A percentile compares a stretch with the other conserved stretches of the same genome.
phyloP scores from a whole-genome alignment of 1,140 invertebrate species.

The Belonocnema kinseyi region DNA sequence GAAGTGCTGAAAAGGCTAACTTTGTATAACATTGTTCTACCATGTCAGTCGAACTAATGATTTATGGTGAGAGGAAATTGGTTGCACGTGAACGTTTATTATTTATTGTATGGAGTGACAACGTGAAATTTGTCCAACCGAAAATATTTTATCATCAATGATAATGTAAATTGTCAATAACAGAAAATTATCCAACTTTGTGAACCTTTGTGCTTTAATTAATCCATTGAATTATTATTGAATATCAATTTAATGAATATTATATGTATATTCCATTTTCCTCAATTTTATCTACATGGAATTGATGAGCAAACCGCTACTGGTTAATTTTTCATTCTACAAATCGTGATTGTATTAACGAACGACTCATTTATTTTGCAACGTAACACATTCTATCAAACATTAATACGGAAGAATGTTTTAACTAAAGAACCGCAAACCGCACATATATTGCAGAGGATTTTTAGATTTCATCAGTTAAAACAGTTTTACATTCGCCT shows the following conservation, averaged over 20 bases:
- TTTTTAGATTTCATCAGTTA: constrained; percentile 4
- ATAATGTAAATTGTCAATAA: background rate
- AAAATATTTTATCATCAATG: background rate
- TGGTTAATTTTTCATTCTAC: too few relatives aligned
- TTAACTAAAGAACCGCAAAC: background rate
- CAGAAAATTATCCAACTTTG: background rate
- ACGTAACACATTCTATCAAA: background rate
- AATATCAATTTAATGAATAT: too few relatives aligned
- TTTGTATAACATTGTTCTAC: constrained; percentile 4
- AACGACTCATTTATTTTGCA: background rate
- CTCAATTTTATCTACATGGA: too few relatives aligned
- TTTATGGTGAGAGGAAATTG: constrained; percentile 60
- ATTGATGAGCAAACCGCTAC: constrained; percentile 19
- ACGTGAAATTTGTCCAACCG: background rate
- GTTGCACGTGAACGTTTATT: constrained; percentile 52
- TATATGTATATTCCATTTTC: too few relatives aligned
- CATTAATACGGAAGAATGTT: background rate
- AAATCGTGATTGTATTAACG: too few relatives aligned
- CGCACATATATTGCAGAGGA: background rate
- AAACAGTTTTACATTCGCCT: background rate
- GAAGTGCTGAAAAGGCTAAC: background rate
- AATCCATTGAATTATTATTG: too few relatives aligned
- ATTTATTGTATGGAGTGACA: background rate
- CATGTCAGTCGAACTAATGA: constrained; percentile 52
- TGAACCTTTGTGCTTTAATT: background rate